Conservation (phyloP, 2,888 invertebrate genomes). For the Sesamia inferens region DNA sequence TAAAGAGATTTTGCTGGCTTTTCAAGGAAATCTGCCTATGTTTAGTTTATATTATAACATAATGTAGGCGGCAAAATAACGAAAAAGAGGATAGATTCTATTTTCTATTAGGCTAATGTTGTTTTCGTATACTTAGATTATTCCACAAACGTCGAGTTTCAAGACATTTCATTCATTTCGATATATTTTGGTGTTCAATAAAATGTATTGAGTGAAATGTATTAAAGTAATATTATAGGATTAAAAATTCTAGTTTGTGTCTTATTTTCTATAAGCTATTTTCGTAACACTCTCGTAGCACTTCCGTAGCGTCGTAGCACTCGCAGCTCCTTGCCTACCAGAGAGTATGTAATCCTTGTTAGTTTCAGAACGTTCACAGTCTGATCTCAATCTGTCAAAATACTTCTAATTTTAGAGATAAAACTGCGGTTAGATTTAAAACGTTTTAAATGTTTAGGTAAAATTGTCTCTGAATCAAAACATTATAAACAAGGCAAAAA, state of each 20-base stretch:
- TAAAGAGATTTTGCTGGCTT: constrained; percentile 23
- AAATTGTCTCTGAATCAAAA: not conserved
- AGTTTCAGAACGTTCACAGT: not conserved
- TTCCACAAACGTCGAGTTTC: not conserved
- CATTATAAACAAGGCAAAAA: not conserved
- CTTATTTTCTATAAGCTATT: not conserved
- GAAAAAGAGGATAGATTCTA: not conserved
- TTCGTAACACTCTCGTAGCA: constrained; percentile 55
- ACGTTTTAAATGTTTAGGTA: too few relatives aligned
- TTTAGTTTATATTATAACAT: constrained; percentile 32
- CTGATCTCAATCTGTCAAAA: too few relatives aligned
- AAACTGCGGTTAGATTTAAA: too few relatives aligned
- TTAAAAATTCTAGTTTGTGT: not conserved
- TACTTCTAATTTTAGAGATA: too few relatives aligned
- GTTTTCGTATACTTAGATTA: constrained; percentile 22
- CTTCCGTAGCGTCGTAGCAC: constrained; percentile 49
- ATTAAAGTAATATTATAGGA: not conserved
- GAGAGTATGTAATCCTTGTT: too few relatives aligned
- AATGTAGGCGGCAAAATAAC: constrained; percentile 13
- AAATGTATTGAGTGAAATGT: not conserved
- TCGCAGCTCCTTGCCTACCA: constrained; percentile 19
- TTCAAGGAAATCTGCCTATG: constrained; percentile 21
- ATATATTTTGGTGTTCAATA: not conserved
- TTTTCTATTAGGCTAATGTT: constrained; percentile 24
- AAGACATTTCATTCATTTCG: not conserved